A percentile compares a stretch with the other conserved stretches of the same genome.
phyloP scores from a whole-genome alignment of 1,140 invertebrate species.

The Polypedilum vanderplanki region DNA sequence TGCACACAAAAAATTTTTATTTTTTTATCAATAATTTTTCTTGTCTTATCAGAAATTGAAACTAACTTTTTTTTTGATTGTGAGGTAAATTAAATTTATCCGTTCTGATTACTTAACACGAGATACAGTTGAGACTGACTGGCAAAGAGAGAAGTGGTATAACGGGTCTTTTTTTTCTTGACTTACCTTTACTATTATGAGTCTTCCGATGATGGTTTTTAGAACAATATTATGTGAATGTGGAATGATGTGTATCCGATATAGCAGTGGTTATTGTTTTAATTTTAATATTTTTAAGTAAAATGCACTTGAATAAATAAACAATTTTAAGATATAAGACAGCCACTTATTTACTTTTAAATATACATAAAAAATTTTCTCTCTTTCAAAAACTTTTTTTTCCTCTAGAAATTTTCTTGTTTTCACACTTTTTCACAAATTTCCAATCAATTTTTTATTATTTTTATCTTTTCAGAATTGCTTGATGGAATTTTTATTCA shows the following conservation, averaged over 20 bases:
- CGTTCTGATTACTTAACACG: background rate
- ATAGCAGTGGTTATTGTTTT: background rate
- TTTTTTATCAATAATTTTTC: no score
- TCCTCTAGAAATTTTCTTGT: background rate
- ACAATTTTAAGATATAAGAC: background rate
- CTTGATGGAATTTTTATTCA: background rate
- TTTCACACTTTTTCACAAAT: conserved; percentile 11
- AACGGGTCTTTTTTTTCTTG: background rate
- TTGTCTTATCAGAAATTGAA: no score
- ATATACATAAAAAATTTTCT: background rate
- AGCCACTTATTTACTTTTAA: conserved; percentile 14
- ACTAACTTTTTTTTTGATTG: no score
- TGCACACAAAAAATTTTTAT: no score
- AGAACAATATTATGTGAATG: background rate
- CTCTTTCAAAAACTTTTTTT: background rate
- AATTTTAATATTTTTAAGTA: conserved; percentile 1
- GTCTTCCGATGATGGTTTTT: background rate
- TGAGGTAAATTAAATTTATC: no score
- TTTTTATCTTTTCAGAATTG: background rate
- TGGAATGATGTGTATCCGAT: conserved; percentile 2
- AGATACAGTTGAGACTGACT: background rate
- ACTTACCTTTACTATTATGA: background rate
- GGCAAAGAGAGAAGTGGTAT: background rate
- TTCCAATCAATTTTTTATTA: background rate
- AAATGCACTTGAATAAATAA: conserved; percentile 13